phyloP scores from a whole-genome alignment of 2,888 invertebrate genomes.

The Athalia cordata region DNA sequence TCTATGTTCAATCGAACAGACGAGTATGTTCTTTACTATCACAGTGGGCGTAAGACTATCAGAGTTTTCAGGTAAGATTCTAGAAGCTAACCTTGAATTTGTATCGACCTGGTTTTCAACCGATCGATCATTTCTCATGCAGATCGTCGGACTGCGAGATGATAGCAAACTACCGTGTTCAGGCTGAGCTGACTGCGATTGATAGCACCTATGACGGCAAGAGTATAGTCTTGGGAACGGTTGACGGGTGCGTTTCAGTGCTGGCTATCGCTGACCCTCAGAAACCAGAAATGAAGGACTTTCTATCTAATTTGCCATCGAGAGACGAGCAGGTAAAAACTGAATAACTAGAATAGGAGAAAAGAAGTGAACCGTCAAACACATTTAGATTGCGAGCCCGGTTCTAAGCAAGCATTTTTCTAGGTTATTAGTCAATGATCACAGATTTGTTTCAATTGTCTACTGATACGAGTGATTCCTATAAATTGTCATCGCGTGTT shows the following conservation, averaged over 20 bases:
- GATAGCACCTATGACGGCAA: constrained; percentile 90
- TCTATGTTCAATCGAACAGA: constrained; percentile 96
- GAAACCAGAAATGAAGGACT: constrained; percentile 80
- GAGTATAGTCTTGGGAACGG: constrained; percentile 90
- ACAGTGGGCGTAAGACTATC: constrained; percentile 95
- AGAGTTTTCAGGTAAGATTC: constrained; percentile 86
- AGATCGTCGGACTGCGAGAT: constrained; percentile 91
- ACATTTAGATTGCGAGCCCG: neutral
- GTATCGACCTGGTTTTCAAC: too few species aligned
- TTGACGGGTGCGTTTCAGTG: constrained; percentile 96
- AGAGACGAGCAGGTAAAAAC: constrained; percentile 79
- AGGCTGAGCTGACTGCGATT: constrained; percentile 91
- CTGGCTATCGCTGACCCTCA: constrained; percentile 85
- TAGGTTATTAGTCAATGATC: too few species aligned
- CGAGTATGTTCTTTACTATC: constrained; percentile 97
- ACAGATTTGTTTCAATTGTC: too few species aligned
- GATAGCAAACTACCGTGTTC: constrained; percentile 94
- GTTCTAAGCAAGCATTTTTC: too few species aligned
- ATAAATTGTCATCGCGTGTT: too few species aligned
- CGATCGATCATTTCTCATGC: constrained; percentile 38
- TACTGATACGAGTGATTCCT: too few species aligned
- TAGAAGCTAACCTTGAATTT: neutral
- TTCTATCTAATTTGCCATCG: constrained; percentile 81
- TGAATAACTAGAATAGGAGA: neutral
- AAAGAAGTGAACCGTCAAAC: neutral